Percentiles rank a stretch among this genome's conserved stretches.
phyloP scores from a whole-genome alignment of 2,113 vertebrate species.

The Alethe castanea region DNA sequence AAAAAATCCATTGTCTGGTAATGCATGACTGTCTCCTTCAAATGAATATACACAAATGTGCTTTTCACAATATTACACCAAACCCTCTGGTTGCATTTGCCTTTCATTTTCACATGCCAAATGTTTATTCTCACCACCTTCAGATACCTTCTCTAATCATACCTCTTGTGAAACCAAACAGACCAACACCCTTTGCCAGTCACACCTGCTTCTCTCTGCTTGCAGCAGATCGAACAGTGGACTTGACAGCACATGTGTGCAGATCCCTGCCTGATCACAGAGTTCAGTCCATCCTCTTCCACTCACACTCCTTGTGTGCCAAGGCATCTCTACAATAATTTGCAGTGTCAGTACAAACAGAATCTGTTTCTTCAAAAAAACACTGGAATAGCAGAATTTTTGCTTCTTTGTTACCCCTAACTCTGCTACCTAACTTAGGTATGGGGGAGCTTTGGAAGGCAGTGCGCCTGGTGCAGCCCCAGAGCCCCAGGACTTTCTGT shows the following conservation, averaged over 20 bases:
- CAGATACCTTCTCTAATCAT: constrained; percentile 16
- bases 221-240: fast-evolving
- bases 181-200: background rate
- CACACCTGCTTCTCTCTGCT: background rate
- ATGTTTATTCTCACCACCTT: background rate
- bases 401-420: background rate
- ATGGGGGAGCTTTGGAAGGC: background rate
- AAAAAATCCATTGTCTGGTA: background rate
- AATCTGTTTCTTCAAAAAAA: background rate
- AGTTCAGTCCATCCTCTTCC: background rate
- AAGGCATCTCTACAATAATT: background rate
- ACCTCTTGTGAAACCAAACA: constrained; percentile 23
- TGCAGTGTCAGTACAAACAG: background rate
- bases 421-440: background rate
- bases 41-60: background rate
- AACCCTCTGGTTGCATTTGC: background rate
- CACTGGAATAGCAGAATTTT: background rate
- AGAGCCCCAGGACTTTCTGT: background rate
- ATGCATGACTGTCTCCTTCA: background rate
- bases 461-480: background rate
- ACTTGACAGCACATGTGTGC: fast-evolving
- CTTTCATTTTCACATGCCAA: background rate
- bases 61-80: background rate
- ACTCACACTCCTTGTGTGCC: fast-evolving
- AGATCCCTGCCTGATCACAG: background rate